A percentile compares a stretch with the other conserved stretches of the same genome.
These are phyloP conservation scores for Protonemura montana DNA, from an alignment of 2,888 invertebrate species.

Conservation along the genomic window DNA sequence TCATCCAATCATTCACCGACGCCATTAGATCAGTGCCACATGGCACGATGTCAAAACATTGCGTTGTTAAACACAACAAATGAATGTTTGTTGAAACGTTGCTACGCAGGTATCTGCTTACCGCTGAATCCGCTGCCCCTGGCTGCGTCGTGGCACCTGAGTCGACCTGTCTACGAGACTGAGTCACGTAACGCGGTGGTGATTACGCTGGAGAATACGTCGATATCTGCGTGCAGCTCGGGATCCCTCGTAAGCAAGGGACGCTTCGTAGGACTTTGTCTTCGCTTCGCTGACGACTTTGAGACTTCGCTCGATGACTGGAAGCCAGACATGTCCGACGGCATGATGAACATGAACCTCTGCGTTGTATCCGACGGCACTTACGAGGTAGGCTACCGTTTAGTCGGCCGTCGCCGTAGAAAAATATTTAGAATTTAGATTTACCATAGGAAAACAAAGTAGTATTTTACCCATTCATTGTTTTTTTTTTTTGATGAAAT, in stretches of 20 bases:
- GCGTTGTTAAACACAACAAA: too few species aligned
- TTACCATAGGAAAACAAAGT: too few species aligned
- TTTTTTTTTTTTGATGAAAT: too few species aligned
- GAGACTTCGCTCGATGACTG: conserved; percentile 96
- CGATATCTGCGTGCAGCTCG: conserved; percentile 91
- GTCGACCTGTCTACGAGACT: conserved; percentile 72
- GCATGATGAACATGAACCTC: conserved; percentile 78
- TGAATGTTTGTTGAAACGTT: too few species aligned
- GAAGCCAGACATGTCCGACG: conserved; percentile 88
- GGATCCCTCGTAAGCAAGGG: conserved; percentile 96
- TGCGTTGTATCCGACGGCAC: conserved; percentile 99
- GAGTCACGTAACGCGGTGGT: conserved; percentile 92
- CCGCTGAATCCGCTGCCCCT: conserved; percentile 33
- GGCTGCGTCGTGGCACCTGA: conserved; percentile 67
- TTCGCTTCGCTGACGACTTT: conserved; percentile 97
- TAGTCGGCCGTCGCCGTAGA: too few species aligned
- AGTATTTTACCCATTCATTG: too few species aligned
- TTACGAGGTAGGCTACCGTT: conserved; percentile 90
- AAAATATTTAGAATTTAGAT: too few species aligned
- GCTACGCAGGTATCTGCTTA: conserved; percentile 61
- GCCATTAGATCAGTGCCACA: too few species aligned
- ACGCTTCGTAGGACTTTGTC: conserved; percentile 83
- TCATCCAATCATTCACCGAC: too few species aligned
- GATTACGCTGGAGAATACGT: conserved; percentile 94
- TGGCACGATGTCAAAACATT: too few species aligned